Base-by-base conservation (phyloP, 2,888 invertebrate genomes). In the Gari tellinella region DNA sequence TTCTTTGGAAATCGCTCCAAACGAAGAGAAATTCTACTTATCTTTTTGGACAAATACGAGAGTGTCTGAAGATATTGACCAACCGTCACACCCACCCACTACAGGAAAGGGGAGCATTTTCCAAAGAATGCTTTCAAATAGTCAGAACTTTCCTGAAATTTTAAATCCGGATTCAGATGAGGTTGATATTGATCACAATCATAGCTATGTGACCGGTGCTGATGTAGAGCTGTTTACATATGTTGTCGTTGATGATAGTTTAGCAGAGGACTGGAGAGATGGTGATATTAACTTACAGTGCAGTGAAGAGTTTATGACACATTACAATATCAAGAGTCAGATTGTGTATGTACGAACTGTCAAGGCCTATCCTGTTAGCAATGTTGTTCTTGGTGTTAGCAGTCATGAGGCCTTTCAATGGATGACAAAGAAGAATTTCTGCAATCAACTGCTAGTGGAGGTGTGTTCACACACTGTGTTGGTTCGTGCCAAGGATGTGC, bases 351-450 rank as follows among this genome's bases (percentile, higher is more conserved):
- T 87, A n/a, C 66, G 84, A 41, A 57, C 60, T 10, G 73, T 86
- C 26, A 58, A 78, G 40, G 60, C 85, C 7, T 87, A 84, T 58
- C 85, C 84, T 1, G 68, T 89, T 7, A 75, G 74, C 38, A 86
- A 81, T 69, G 79, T 88, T 37, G 82, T 88, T 1, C 75, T 89
- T 45, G 84, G 83, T 31, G 86, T 87, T 0, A 80, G 82, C 23
- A 80, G 84, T 65, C 65, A 63, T 15, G 79, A 85, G n/a, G 78
- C 86, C 1, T 89, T 85, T 72, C 67, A 79, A 7, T 88, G 87
- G 86, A 57, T 88, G n/a, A 82, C 82, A 49, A 80, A 81, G 23
- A 78, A 77, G n/a, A 82, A 84, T 7, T 89, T 89, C 55, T 81
- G 81, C 51, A 58, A 66, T n/a, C 82, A 84, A 14, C 70, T 89